Evolutionary conservation across 2,797 vertebrate species (phyloP).

Genomic region (Rhincodon typus): DNA sequence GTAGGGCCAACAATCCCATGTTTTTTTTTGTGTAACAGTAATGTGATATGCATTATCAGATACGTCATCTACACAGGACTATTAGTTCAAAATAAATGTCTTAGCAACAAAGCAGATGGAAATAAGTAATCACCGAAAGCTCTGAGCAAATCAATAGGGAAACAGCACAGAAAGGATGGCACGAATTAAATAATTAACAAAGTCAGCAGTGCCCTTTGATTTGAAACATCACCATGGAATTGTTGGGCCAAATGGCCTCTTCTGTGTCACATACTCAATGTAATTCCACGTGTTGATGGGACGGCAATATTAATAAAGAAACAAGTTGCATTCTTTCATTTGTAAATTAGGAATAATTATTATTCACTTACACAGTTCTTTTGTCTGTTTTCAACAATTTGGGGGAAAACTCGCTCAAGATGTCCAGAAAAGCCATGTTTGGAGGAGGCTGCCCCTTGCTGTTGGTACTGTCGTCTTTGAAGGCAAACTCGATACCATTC

Average conservation of each 20-base stretch:
- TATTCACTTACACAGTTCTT: slow-evolving; percentile 71
- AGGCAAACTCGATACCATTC: slow-evolving; percentile 82
- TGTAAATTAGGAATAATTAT: neutral
- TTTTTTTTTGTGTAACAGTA: neutral
- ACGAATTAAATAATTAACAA: neutral
- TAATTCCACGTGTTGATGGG: neutral
- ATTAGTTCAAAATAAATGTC: neutral
- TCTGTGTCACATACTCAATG: neutral
- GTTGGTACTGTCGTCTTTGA: slow-evolving; percentile 62
- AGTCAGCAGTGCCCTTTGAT: neutral
- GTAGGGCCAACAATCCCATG: neutral
- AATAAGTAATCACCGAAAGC: neutral
- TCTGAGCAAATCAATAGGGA: neutral
- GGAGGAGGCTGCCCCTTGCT: slow-evolving; percentile 58
- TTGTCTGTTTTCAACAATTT: slow-evolving; percentile 83
- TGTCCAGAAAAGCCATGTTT: slow-evolving; percentile 73
- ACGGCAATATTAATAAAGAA: neutral
- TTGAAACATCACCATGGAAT: neutral
- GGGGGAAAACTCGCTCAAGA: slow-evolving; percentile 81
- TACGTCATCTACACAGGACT: neutral
- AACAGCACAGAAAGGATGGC: neutral
- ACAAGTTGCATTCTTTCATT: neutral
- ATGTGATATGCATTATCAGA: neutral
- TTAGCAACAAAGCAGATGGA: neutral
- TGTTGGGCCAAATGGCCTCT: neutral